Percentiles rank a stretch among this genome's conserved stretches.
Conservation (phyloP, 2,888 invertebrate genomes). For the Archips xylosteana region DNA sequence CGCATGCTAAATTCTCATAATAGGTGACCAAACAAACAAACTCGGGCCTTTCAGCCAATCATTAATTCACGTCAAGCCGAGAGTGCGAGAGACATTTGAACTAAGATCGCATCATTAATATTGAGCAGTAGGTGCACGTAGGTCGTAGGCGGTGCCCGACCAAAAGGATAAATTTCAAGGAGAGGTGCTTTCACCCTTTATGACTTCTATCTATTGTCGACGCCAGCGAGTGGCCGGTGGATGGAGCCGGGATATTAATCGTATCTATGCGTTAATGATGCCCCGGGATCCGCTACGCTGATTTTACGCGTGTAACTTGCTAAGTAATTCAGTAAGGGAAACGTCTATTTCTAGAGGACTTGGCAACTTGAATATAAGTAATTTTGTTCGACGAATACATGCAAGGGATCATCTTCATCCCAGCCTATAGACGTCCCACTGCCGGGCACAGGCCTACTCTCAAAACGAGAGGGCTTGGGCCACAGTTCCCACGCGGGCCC, state of each 20-base stretch:
- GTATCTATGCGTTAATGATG: constrained; percentile 31
- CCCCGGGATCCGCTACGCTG: constrained; percentile 19
- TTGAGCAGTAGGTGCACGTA: constrained; percentile 72
- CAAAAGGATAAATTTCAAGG: constrained; percentile 77
- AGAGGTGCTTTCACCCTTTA: constrained; percentile 81
- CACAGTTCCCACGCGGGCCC: too few species aligned
- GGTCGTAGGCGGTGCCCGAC: constrained; percentile 76
- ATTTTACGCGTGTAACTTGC: constrained; percentile 32
- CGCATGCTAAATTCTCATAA: constrained; percentile 48
- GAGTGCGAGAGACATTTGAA: constrained; percentile 76
- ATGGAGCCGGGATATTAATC: constrained; percentile 42
- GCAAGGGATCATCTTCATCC: too few species aligned
- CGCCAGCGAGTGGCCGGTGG: constrained; percentile 57
- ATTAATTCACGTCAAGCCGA: constrained; percentile 80
- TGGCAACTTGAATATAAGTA: neutral
- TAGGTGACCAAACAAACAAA: constrained; percentile 67
- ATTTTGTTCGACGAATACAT: neutral
- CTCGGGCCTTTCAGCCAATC: constrained; percentile 74
- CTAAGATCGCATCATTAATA: constrained; percentile 85
- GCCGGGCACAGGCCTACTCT: too few species aligned
- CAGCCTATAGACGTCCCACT: too few species aligned
- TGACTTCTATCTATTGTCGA: constrained; percentile 74
- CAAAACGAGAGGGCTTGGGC: too few species aligned
- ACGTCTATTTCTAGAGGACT: constrained; percentile 21
- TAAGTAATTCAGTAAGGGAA: neutral